A percentile compares a stretch with the other conserved stretches of the same genome.
Conservation (phyloP, 2,797 vertebrate genomes). For the Spea hammondii region DNA sequence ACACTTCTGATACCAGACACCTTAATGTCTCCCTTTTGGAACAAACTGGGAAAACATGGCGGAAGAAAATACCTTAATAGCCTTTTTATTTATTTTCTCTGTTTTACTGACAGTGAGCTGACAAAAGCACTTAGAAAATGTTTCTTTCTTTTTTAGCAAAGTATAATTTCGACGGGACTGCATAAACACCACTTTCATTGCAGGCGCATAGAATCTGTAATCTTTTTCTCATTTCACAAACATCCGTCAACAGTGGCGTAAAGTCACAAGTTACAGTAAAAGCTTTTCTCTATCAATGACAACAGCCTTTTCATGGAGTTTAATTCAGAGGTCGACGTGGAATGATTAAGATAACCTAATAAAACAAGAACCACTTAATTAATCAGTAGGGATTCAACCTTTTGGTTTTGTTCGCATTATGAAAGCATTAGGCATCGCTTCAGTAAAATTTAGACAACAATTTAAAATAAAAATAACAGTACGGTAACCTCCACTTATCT, state of each 20-base stretch:
- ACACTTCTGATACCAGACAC: too few relatives aligned
- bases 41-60: too few relatives aligned
- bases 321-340: not conserved
- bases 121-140: too few relatives aligned
- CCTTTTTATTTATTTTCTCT: too few relatives aligned
- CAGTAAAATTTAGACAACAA: not conserved
- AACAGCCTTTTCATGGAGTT: not conserved
- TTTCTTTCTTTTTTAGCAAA: not conserved
- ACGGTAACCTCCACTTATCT: conserved; percentile 9
- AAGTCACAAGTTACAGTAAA: conserved; percentile 1
- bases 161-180: not conserved
- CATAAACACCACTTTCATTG: conserved; percentile 1
- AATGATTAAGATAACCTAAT: conserved; percentile 15
- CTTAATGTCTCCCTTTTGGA: too few relatives aligned
- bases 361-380: conserved; percentile 18
- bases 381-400: conserved; percentile 6
- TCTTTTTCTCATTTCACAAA: not conserved
- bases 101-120: too few relatives aligned
- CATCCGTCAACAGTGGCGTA: not conserved
- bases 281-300: not conserved
- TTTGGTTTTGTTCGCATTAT: conserved; percentile 10
- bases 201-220: not conserved
- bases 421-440: not conserved
- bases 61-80: too few relatives aligned
- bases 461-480: conserved; percentile 1